Evolutionary conservation across 2,113 vertebrate species (phyloP), one percentile per base, ranked within the genome.

Genomic region (Trinectes maculatus): DNA sequence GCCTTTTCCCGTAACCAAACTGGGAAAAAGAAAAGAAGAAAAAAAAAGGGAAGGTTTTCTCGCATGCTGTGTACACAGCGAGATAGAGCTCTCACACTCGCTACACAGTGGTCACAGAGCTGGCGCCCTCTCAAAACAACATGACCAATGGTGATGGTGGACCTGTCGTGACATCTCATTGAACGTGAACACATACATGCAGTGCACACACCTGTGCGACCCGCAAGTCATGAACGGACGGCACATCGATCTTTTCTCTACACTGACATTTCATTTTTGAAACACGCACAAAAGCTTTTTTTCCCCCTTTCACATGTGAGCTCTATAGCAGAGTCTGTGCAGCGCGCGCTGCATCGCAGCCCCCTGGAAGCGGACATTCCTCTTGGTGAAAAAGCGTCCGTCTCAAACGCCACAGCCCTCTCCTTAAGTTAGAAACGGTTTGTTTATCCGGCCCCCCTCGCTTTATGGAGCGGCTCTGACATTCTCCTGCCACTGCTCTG

Each of bases 1-100:
- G 89, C 87, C 88, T 91, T 92, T 93, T 93, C 92, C 91, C 91
- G 91, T 91, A 93, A 93, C 86, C 90, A 91, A 89, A 86, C 85
- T 82, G 79, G 87, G 89, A 80, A 84, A 86, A 82, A 77, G 13
- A 58, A 33, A 21, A 53, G 59, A 69, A 63, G 13, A 59, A 55
- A 70, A 75, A 78, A 53, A 49, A 57, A 69, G 39, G 76, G 73
- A 40, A 71, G 55, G 80, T 64, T 82, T 85, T 84, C 75, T 76
- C 82, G 87, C 87, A 85, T 82, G 91, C 86, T 86, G 92, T 78
- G 82, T 88, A 82, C 87, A 77, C 83, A 86, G 89, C 10, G 53
- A 89, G 91, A 91, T 91, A 88, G 85, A 89, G 90, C 91, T 85
- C 90, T 89, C 89, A 85, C 86, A 83, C 86, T 86, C 71, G 57